Evolutionary conservation across 2,797 vertebrate species (phyloP).

Genomic region (Molossus molossus): DNA sequence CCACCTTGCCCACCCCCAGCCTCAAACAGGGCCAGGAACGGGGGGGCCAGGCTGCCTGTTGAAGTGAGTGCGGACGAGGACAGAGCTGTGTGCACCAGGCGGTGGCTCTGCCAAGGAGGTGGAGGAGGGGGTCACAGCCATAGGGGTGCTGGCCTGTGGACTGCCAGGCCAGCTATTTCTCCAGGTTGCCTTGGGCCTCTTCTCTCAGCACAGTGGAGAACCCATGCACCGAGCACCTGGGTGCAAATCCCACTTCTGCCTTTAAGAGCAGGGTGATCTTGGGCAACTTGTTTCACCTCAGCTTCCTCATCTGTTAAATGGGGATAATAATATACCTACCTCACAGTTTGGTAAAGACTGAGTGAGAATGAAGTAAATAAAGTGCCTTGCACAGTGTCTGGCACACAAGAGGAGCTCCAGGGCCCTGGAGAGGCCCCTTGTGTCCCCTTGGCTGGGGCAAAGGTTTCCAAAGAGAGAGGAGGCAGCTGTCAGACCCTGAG

Average conservation of each 20-base stretch:
- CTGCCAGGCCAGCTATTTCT: neutral
- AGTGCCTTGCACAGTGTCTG: neutral
- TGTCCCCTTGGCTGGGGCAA: neutral
- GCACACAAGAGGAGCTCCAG: neutral
- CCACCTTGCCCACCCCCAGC: too few species aligned
- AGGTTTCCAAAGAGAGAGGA: neutral
- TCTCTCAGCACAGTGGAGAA: neutral
- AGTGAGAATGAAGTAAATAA: neutral
- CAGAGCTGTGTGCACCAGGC: fast-evolving
- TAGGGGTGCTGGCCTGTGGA: neutral
- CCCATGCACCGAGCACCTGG: neutral
- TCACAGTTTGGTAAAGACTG: neutral
- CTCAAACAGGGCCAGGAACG: neutral
- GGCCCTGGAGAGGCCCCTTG: neutral
- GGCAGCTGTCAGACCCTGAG: neutral
- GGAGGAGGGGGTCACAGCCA: neutral
- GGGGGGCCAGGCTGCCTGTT: neutral
- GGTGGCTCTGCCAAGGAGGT: neutral
- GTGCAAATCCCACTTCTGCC: neutral
- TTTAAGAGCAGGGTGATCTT: neutral
- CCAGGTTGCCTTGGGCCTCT: neutral
- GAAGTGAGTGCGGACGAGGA: neutral
- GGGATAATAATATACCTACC: neutral
- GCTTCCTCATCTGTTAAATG: conserved; percentile 35
- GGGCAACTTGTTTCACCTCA: neutral